Evolutionary conservation across 2,797 vertebrate genomes (phyloP).

Genomic region (Hylomyscus alleni): DNA sequence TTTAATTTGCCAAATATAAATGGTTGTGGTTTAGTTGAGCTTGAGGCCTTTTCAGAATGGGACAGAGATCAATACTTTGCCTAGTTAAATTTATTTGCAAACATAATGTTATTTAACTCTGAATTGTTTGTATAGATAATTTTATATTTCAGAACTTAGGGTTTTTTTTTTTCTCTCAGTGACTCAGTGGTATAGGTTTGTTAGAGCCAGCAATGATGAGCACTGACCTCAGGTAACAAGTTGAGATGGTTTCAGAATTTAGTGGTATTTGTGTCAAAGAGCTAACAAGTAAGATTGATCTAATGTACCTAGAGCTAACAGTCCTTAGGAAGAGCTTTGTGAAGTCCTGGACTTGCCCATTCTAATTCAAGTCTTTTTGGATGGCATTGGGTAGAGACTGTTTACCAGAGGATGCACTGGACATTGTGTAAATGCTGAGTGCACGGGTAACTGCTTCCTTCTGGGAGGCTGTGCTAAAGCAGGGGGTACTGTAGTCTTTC

Average conservation of each 20-base stretch:
- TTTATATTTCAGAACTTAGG: slow-evolving; percentile 5
- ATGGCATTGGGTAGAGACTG: background rate
- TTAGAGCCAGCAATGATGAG: background rate
- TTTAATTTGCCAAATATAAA: slow-evolving; percentile 1
- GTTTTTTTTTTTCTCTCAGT: background rate
- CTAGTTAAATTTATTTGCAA: slow-evolving; percentile 48
- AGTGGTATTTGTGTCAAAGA: background rate
- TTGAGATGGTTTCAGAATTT: background rate
- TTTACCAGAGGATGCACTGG: slow-evolving; percentile 1
- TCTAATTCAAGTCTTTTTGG: slow-evolving; percentile 30
- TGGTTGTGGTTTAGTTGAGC: slow-evolving; percentile 5
- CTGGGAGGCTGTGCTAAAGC: background rate
- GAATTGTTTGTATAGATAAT: slow-evolving; percentile 37
- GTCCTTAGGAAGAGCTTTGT: slow-evolving; percentile 7
- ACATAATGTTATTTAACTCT: background rate
- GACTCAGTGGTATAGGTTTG: background rate
- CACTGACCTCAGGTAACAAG: background rate
- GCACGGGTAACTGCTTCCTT: background rate
- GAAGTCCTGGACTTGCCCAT: slow-evolving; percentile 20
- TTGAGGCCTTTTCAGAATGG: background rate
- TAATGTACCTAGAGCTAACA: background rate
- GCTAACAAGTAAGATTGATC: background rate
- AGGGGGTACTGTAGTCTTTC: background rate
- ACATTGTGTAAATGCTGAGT: background rate
- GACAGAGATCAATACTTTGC: slow-evolving; percentile 2